A percentile compares a stretch with the other conserved stretches of the same genome.
These are phyloP conservation scores for Lordiphosa andalusiaca DNA, from an alignment of 2,888 invertebrate genomes.

Conservation along the genomic window DNA sequence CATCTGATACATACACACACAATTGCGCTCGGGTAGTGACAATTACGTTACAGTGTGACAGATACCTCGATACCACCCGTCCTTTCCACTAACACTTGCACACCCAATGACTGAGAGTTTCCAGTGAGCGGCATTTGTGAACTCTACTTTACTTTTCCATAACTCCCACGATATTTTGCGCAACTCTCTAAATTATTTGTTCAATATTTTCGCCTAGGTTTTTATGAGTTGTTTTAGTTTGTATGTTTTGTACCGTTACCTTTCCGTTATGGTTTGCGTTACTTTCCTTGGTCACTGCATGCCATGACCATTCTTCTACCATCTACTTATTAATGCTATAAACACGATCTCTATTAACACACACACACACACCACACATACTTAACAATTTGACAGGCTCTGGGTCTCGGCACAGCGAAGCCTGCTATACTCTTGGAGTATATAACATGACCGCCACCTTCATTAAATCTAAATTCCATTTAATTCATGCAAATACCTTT, in stretches of 20 bases:
- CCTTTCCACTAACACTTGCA: slow-evolving; percentile 12
- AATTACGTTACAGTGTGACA: background rate
- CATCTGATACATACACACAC: too few species aligned
- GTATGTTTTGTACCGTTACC: slow-evolving; percentile 4
- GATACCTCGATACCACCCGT: slow-evolving; percentile 5
- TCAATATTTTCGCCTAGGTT: slow-evolving; percentile 4
- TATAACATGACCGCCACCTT: slow-evolving; percentile 10
- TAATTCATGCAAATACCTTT: slow-evolving; percentile 27
- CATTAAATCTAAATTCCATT: slow-evolving; percentile 20
- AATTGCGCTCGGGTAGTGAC: background rate
- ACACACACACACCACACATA: slow-evolving; percentile 1
- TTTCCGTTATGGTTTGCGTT: slow-evolving; percentile 10
- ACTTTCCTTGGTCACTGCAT: slow-evolving; percentile 28
- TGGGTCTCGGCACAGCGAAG: too few species aligned
- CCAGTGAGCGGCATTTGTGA: slow-evolving; percentile 9
- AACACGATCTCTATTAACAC: slow-evolving; percentile 10
- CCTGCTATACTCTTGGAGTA: slow-evolving; percentile 18
- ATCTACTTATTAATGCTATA: slow-evolving; percentile 22
- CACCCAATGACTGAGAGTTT: slow-evolving; percentile 9
- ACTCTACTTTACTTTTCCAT: slow-evolving; percentile 20
- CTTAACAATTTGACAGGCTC: slow-evolving; percentile 1
- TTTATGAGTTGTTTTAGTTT: background rate
- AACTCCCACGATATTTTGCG: slow-evolving; percentile 20
- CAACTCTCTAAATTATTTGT: slow-evolving; percentile 6
- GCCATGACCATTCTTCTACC: slow-evolving; percentile 13